Percentiles rank a stretch among this genome's conserved stretches.
Evolutionary conservation across 2,888 invertebrate species (phyloP).

Genomic region (Latrodectus hesperus): DNA sequence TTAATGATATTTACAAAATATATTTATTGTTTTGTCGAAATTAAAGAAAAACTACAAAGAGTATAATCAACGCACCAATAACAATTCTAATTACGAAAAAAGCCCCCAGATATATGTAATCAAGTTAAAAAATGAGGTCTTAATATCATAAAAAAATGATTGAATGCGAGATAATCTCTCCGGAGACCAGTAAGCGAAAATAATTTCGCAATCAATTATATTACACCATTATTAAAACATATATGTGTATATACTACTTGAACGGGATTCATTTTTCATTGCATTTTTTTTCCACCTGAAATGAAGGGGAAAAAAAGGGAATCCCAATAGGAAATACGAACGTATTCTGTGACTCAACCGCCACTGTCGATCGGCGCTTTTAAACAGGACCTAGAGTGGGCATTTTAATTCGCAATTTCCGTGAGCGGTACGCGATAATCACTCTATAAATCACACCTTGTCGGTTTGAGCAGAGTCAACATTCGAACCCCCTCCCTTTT

Average conservation of each 20-base stretch:
- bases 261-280: neutral
- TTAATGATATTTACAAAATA: too few species aligned
- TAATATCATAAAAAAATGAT: too few species aligned
- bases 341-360: constrained; percentile 10
- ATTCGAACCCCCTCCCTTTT: constrained; percentile 38
- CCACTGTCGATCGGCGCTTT: neutral
- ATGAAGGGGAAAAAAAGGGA: neutral
- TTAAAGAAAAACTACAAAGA: too few species aligned
- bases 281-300: neutral
- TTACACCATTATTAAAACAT: neutral
- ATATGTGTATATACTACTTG: neutral
- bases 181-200: neutral
- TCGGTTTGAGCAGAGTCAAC: constrained; percentile 48
- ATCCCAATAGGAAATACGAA: neutral
- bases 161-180: too few species aligned
- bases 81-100: too few species aligned
- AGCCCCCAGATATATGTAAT: too few species aligned
- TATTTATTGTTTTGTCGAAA: too few species aligned
- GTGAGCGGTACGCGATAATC: constrained; percentile 58
- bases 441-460: constrained; percentile 64
- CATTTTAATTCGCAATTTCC: constrained; percentile 66
- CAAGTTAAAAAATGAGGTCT: too few species aligned
- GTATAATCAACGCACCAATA: too few species aligned
- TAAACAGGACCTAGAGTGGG: neutral
- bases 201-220: neutral